Evolutionary conservation across 2,113 vertebrate genomes (phyloP).

Genomic region (Gnathonemus longibarbis): DNA sequence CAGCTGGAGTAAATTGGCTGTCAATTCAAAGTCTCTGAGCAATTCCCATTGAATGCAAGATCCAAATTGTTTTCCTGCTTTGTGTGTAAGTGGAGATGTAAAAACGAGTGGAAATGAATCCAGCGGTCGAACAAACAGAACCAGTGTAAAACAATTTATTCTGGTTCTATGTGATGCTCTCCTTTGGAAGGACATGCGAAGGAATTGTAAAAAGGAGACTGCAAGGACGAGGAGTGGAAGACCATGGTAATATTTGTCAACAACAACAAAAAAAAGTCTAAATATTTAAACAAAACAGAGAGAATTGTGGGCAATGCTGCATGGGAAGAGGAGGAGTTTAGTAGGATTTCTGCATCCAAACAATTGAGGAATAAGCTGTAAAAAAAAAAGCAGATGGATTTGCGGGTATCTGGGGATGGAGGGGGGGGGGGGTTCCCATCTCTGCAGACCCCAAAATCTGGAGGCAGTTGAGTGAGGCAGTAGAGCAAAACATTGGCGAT

Average conservation of each 20-base stretch:
- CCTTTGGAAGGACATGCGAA: not conserved
- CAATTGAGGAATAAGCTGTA: conserved; percentile 3
- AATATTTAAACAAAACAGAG: not conserved
- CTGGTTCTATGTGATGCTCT: not conserved
- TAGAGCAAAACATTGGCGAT: not conserved
- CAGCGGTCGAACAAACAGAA: not conserved
- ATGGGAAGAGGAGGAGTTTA: not conserved
- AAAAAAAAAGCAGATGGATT: not conserved
- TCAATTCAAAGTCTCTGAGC: not conserved
- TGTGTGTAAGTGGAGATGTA: not conserved
- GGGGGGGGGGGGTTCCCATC: not conserved
- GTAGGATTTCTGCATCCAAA: not conserved
- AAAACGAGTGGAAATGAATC: not conserved
- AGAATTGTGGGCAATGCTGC: not conserved
- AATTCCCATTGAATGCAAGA: not conserved
- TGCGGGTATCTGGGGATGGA: not conserved
- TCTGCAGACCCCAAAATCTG: not conserved
- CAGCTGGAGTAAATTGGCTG: conserved; percentile 4
- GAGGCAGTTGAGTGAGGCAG: not conserved
- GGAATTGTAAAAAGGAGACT: not conserved
- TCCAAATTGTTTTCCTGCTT: not conserved
- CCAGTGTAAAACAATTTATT: not conserved
- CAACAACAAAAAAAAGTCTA: not conserved
- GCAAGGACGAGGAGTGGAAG: not conserved
- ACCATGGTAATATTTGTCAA: not conserved